Base-by-base conservation (phyloP, 2,797 vertebrate genomes). In the Sebastes minor region DNA sequence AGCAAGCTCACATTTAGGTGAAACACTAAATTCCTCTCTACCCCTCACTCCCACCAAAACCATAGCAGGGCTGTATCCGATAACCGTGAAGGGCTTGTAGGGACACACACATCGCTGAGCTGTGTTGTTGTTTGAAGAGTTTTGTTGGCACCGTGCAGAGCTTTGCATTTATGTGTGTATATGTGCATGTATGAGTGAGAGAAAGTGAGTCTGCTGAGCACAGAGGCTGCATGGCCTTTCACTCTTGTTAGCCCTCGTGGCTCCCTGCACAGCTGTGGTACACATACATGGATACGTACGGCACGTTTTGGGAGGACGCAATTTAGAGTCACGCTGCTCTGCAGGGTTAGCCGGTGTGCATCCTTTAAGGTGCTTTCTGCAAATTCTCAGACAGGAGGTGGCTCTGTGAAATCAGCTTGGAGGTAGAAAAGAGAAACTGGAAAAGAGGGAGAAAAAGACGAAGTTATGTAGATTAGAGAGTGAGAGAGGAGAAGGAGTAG, bases 1-100 rank as follows among this genome's bases (percentile, higher is more conserved):
- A 88, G 90, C 89, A 89, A 86, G 82, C 84, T 87, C 68, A 83
- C 83, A 88, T 91, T 89, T 83, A 91, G 82, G 91, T 78, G 83
- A 80, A 93, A 92, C 88, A 92, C 84, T 86, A 82, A 90, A 89
- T 84, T 85, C 71, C 59, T 71, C 76, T 71, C 74, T 27, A 67
- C 66, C 71, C 63, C 73, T 68, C 60, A 69, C 65, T 76, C 42
- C 63, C 64, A 81, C 57, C 68, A 80, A 80, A 85, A 88, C 55
- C 71, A 84, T 38, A 64, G 71, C 55, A 4, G 22, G 66, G 78
- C 83, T 71, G 68, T 66, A 71, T 88, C 63, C 27, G 71, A 84
- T 81, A 73, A 75, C 80, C 14, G 60, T 49, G 64, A 73, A 79
- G 80, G 76, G 76, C 88, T 89, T 76, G 76, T 77, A 81, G 73